Percentiles rank a stretch among this genome's conserved stretches.
phyloP scores from a whole-genome alignment of 2,888 invertebrate species.

The Cerastis rubricosa region DNA sequence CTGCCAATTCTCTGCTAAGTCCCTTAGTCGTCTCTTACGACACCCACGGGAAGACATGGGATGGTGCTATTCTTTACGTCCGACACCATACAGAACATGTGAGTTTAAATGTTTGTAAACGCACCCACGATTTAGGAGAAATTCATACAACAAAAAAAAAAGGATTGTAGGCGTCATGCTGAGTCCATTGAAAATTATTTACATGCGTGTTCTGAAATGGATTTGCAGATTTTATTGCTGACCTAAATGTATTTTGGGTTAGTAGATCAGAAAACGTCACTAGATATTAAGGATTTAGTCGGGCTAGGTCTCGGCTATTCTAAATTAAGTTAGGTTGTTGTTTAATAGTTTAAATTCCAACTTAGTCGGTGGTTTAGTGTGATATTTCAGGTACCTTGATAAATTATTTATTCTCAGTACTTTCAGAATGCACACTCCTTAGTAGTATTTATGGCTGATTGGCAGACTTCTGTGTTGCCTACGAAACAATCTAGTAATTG shows the following conservation, averaged over 20 bases:
- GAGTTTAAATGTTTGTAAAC: too few species aligned
- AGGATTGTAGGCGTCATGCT: not conserved
- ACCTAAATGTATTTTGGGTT: not conserved
- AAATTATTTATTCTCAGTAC: not conserved
- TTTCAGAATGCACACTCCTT: not conserved
- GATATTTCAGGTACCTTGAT: not conserved
- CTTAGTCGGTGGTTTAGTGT: not conserved
- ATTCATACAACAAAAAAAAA: too few species aligned
- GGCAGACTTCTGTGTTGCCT: not conserved
- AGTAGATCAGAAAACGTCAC: not conserved
- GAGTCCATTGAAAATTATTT: slow-evolving; percentile 1
- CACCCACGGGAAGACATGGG: too few species aligned
- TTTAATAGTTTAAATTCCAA: not conserved
- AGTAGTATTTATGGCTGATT: not conserved
- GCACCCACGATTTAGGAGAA: too few species aligned
- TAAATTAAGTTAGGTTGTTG: not conserved
- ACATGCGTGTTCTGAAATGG: slow-evolving; percentile 7
- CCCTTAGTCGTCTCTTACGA: too few species aligned
- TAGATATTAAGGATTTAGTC: slow-evolving; percentile 3
- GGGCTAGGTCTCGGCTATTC: not conserved
- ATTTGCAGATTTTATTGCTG: not conserved
- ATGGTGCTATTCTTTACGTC: too few species aligned
- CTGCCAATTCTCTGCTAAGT: too few species aligned
- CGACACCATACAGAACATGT: too few species aligned
- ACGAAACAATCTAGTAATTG: not conserved